A percentile compares a stretch with the other conserved stretches of the same genome.
These are phyloP conservation scores for Xiphorhynchus elegans DNA, from an alignment of 2,113 vertebrate species.

Conservation along the genomic window DNA sequence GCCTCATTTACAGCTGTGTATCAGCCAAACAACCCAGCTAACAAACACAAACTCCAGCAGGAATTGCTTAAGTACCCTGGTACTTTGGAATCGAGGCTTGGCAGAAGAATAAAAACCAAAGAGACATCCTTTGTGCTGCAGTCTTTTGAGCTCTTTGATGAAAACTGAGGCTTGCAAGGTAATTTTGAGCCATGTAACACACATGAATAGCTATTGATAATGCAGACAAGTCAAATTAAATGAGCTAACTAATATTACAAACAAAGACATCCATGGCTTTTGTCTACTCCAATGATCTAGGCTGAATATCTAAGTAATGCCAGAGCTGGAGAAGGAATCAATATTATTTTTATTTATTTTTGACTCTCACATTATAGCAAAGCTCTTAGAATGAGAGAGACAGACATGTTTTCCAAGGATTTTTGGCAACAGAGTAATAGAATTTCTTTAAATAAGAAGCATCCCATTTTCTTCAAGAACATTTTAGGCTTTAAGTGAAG, in stretches of 20 bases:
- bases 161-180: not conserved
- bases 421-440: not conserved
- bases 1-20: constrained; percentile 35
- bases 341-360: not conserved
- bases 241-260: not conserved
- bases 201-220: constrained; percentile 26
- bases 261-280: not conserved
- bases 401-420: not conserved
- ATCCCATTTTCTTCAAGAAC: not conserved
- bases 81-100: not conserved
- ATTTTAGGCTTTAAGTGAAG: not conserved
- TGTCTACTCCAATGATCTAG: not conserved
- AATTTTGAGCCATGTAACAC: constrained; percentile 21
- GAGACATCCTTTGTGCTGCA: not conserved
- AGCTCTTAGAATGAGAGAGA: not conserved
- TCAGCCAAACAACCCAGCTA: constrained; percentile 34
- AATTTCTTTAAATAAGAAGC: not conserved
- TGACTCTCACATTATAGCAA: not conserved
- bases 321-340: not conserved
- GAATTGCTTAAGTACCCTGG: not conserved
- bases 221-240: not conserved
- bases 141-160: not conserved
- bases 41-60: constrained; percentile 23
- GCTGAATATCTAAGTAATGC: not conserved
- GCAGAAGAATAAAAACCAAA: constrained; percentile 26